phyloP scores from a whole-genome alignment of 2,113 vertebrate species.

The Hippocampus barbouri region DNA sequence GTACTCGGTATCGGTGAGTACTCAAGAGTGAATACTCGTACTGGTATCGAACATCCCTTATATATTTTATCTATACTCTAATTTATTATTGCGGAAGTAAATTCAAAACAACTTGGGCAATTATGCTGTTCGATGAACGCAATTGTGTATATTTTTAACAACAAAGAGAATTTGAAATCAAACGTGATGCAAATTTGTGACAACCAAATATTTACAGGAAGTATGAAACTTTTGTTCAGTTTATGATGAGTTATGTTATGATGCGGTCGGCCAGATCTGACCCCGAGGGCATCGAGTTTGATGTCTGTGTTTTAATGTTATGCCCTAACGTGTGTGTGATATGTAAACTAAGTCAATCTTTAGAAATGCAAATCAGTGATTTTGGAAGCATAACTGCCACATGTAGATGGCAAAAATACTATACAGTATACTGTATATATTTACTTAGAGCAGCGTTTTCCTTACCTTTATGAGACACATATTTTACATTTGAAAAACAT shows the following conservation, averaged over 20 bases:
- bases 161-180: not conserved
- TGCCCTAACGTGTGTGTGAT: not conserved
- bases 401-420: conserved; percentile 60
- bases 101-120: not conserved
- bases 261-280: not conserved
- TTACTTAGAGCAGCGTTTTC: conserved; percentile 29
- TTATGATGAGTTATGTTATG: too few relatives aligned
- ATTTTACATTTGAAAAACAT: too few relatives aligned
- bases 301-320: not conserved
- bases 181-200: not conserved
- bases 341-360: conserved; percentile 24
- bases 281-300: not conserved
- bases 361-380: conserved; percentile 25
- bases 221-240: too few relatives aligned
- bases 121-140: not conserved
- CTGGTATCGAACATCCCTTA: too few relatives aligned
- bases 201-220: too few relatives aligned
- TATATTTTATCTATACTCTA: too few relatives aligned
- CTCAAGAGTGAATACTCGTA: too few relatives aligned
- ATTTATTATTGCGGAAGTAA: too few relatives aligned
- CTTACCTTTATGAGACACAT: not conserved
- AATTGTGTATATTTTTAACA: not conserved
- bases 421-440: conserved; percentile 42
- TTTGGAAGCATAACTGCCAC: conserved; percentile 48
- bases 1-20: too few relatives aligned